Base-by-base conservation (phyloP, 2,797 vertebrate genomes). In the Argya squamiceps region DNA sequence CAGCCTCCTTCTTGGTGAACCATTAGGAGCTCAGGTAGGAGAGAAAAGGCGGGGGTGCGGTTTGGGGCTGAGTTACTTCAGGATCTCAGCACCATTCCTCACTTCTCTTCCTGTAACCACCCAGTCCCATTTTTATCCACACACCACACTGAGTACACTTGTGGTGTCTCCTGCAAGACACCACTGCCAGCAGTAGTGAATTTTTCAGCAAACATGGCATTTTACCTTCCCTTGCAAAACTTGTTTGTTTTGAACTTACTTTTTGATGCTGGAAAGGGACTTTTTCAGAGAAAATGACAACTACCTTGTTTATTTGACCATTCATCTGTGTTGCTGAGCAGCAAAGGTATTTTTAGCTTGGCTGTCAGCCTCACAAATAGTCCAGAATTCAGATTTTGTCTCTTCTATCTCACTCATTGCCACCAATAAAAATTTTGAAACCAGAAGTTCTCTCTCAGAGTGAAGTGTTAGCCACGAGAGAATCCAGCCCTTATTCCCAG, bases 311-410 rank as follows among this genome's bases (percentile, higher is more conserved):
- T 85, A 63, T 64, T 65, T 67, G 52, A 82, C 23, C 46, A 67
- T 10, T 89, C 30, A 30, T 41, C 63, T 58, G 29, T 47, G 56
- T 77, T 12, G 6, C 71, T 77, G 43, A 65, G 86, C 44, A 85
- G 37, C 22, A 92, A 91, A 80, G 32, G 22, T 76, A 86, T 86
- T 92, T 89, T 88, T 85, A 96, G 59, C 44, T 44, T 62, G 17
- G 13, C 62, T 73, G 56, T 39, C 64, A 88, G 46, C 12, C 6
- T 53, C 26, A 73, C 15, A 83, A 60, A 67, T 17, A 52, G 21
- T 73, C 47, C 49, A 82, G 43, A 87, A 64, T 67, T 68, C 41
- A 39, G 50, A n/a, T 34, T 59, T 70, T 47, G 2, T 60, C 88
- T 32, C 53, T 80, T 18, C 53, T 53, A 22, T 32, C 71, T 89